A percentile compares a stretch with the other conserved stretches of the same genome.
These are phyloP conservation scores for Limnephilus rhombicus DNA, from an alignment of 2,888 invertebrate genomes.

Conservation along the genomic window DNA sequence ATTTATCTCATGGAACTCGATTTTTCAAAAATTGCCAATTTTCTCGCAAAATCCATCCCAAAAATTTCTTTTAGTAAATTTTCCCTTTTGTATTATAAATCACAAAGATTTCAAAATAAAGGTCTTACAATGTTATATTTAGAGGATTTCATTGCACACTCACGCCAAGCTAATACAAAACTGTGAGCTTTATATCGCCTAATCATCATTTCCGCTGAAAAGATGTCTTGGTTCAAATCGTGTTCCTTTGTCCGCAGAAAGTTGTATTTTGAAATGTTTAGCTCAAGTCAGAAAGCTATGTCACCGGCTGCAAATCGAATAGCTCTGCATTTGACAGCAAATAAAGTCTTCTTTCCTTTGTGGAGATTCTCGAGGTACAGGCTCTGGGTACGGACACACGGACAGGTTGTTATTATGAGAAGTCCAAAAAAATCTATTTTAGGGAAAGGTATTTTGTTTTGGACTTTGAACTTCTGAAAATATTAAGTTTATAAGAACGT, in stretches of 20 bases:
- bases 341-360: slow-evolving; percentile 10
- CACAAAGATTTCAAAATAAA: not conserved
- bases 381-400: not conserved
- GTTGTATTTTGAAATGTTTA: slow-evolving; percentile 9
- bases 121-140: too few species aligned
- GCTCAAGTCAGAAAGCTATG: not conserved
- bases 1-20: too few species aligned
- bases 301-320: not conserved
- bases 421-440: not conserved
- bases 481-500: not conserved
- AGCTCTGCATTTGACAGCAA: slow-evolving; percentile 6
- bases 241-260: not conserved
- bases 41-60: not conserved
- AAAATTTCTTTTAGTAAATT: not conserved
- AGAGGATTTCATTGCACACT: not conserved
- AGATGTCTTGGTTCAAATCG: not conserved
- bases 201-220: not conserved
- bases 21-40: not conserved
- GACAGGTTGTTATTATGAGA: not conserved
- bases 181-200: not conserved
- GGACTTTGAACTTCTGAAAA: not conserved
- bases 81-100: not conserved
- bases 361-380: not conserved
- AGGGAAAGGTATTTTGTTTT: not conserved
- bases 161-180: not conserved